Base-by-base conservation (phyloP, 2,888 invertebrate species). In the Pegoplata infirma region DNA sequence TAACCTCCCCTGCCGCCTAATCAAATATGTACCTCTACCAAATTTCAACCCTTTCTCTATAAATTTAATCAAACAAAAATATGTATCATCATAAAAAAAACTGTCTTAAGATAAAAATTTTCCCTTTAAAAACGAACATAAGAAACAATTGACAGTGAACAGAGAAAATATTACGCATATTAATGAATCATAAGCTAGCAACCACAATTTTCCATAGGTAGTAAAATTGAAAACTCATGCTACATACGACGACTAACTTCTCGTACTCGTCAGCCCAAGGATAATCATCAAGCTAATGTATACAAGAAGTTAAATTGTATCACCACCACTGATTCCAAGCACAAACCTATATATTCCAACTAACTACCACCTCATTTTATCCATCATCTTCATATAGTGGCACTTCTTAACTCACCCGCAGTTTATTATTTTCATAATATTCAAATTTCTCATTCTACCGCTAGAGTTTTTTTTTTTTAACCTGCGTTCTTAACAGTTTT, bases 341-440 rank as follows among this genome's bases (percentile, higher is more conserved):
- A 19, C 28, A 55, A 49, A 46, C 3, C 16, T 17, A 1, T 47
- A 10, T n/a, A n/a, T n/a, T n/a, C 10, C 17, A 28, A 1, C 14
- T n/a, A 12, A 40, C 36, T n/a, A 40, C 36, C 36, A 40, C n/a
- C 36, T 40, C 36, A n/a, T 40, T 12, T 12, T 40, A n/a, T 12
- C n/a, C 36, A 40, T 40, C 32, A 6, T 23, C 32, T 32, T 40
- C 4, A 12, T n/a, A 40, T 40, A 58, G 28, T 73, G 82, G 79
- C 85, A 86, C 86, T 87, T 86, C 86, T 83, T 87, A 86, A 87
- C 87, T 86, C 85, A 87, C 87, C 86, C 86, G 85, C 86, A 85
- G 85, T 84, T 85, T 87, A 86, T 86, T 85, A 86, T 86, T 87
- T 86, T 86, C 82, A 84, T 86, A 86, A 87, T 86, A 87, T 87